Evolutionary conservation across 2,113 vertebrate species (phyloP), one percentile per base, ranked within the genome.

Genomic region (Sceloporus tristichus): DNA sequence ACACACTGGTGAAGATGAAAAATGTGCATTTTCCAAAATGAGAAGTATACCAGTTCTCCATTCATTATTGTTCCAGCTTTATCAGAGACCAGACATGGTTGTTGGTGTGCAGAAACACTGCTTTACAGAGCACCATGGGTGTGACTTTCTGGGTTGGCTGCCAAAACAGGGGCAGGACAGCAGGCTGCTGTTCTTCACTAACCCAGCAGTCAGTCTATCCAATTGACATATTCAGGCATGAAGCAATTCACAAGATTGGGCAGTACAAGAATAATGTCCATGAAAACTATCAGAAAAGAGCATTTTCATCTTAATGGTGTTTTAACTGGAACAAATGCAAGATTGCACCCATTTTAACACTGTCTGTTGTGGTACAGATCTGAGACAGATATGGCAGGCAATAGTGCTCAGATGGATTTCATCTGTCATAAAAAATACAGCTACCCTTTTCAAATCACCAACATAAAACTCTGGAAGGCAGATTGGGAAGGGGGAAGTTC

Each of bases 381-480:
- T 54, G 86, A 90, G 85, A 75, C 1, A 84, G 77, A 65, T 79
- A 65, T 8, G 86, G 68, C 18, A 89, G 74, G 54, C 87, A 62
- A 92, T 74, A 91, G 53, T 62, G 87, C n/a, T 48, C 68, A 92
- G 78, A 90, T 1, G 4, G 42, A 84, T 88, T 91, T 90, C 87
- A 93, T 90, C 71, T 91, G 82, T 84, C 85, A 89, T 40, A 21
- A 13, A 68, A 87, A 89, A 68, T 27, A 73, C 16, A 84, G 87
- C 85, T 89, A 79, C 76, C 86, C 62, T 90, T 40, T 48, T 75
- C 88, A 88, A 90, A 91, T 92, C 88, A 92, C 42, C 0, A 2
- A 85, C 84, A 81, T 93, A 92, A 34, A 92, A 88, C 87, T 85
- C 85, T 65, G 85, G 53, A 90, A 83, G 82, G 74, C 73, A 85